These are phyloP conservation scores for Tyto alba DNA, from an alignment of 2,113 vertebrate genomes.

Conservation along the genomic window DNA sequence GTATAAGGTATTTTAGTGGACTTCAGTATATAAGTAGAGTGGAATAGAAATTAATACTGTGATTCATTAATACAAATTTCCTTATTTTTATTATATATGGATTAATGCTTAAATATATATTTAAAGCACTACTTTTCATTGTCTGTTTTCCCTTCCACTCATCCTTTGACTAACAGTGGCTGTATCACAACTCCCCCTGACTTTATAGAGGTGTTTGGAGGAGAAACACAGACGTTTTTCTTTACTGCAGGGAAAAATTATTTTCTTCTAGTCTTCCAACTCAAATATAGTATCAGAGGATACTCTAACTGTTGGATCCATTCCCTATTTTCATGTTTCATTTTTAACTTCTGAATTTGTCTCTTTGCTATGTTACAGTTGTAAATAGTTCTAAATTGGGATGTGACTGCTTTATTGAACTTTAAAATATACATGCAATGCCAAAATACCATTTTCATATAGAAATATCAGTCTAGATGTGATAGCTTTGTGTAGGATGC, in stretches of 20 bases:
- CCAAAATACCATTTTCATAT: not conserved
- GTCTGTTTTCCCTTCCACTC: not conserved
- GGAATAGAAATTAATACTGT: not conserved
- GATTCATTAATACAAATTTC: not conserved
- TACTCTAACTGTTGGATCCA: not conserved
- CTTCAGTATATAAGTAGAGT: not conserved
- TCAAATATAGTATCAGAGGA: not conserved
- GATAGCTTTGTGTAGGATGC: not conserved
- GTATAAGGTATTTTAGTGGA: not conserved
- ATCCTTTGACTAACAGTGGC: not conserved
- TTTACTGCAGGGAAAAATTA: not conserved
- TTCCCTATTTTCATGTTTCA: not conserved
- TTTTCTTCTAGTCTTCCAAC: not conserved
- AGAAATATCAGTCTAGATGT: not conserved
- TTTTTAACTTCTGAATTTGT: not conserved
- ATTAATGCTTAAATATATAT: not conserved
- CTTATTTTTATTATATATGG: not conserved
- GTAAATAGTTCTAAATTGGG: not conserved
- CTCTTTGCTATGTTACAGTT: not conserved
- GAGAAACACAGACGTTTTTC: not conserved
- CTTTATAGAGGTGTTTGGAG: not conserved
- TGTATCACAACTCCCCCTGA: not conserved
- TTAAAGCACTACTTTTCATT: not conserved
- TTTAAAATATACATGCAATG: not conserved
- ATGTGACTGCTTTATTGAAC: not conserved